phyloP scores from a whole-genome alignment of 2,113 vertebrate genomes.

The Talpa occidentalis region DNA sequence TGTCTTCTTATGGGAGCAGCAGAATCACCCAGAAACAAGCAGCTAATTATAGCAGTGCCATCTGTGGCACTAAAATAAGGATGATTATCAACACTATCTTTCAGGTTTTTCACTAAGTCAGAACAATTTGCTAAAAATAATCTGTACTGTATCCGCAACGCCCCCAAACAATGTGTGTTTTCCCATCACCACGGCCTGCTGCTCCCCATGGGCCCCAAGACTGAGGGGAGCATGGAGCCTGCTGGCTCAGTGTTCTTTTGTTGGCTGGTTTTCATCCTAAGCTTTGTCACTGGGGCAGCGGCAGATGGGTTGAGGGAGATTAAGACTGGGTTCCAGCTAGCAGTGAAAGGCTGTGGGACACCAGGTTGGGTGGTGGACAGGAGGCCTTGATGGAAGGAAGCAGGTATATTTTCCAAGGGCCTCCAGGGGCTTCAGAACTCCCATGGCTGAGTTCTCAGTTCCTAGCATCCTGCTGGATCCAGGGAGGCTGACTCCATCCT shows the following conservation, averaged over 20 bases:
- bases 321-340: not conserved
- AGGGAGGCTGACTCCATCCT: not conserved
- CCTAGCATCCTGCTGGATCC: not conserved
- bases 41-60: conserved; percentile 65
- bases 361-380: not conserved
- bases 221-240: not conserved
- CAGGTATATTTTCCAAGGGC: not conserved
- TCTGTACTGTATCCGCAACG: conserved; percentile 26
- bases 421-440: not conserved
- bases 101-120: conserved; percentile 73
- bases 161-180: conserved; percentile 67
- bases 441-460: not conserved
- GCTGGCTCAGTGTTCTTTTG: not conserved
- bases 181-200: not conserved
- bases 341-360: not conserved
- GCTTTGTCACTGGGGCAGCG: not conserved
- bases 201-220: not conserved
- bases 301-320: not conserved
- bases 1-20: conserved; percentile 51
- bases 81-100: conserved; percentile 58
- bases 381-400: not conserved
- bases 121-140: conserved; percentile 75
- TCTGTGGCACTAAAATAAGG: conserved; percentile 67
- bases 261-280: not conserved
- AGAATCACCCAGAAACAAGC: conserved; percentile 71